Percentiles rank a stretch among this genome's conserved stretches.
These are phyloP conservation scores for Lacanobia wlatinum DNA, from an alignment of 2,888 invertebrate genomes.

Conservation along the genomic window DNA sequence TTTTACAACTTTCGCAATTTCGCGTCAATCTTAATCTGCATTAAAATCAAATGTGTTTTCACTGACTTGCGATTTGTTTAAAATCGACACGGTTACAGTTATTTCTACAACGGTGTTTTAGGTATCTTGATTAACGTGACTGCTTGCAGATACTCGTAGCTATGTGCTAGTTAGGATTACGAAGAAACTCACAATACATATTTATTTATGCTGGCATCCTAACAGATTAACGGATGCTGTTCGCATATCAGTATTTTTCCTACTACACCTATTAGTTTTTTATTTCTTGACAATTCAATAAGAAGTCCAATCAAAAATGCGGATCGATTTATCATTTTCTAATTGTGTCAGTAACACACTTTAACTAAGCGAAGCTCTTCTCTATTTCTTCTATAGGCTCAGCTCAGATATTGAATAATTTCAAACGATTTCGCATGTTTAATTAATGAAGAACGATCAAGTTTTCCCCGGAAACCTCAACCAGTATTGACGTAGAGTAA, in stretches of 20 bases:
- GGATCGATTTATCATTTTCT: neutral
- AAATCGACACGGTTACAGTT: constrained; percentile 36
- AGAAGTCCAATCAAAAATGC: neutral
- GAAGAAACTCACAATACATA: constrained; percentile 37
- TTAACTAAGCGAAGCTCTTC: neutral
- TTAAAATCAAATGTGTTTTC: constrained; percentile 13
- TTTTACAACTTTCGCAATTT: constrained; percentile 23
- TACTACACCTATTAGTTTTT: constrained; percentile 6
- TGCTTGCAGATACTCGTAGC: constrained; percentile 5
- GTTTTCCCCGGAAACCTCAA: constrained; percentile 33
- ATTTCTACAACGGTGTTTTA: constrained; percentile 39
- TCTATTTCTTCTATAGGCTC: neutral
- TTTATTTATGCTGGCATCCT: constrained; percentile 56
- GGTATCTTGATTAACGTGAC: constrained; percentile 43
- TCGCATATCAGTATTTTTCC: constrained; percentile 38
- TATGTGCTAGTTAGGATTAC: constrained; percentile 12
- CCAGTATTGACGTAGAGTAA: constrained; percentile 1
- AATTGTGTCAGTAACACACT: neutral
- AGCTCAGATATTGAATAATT: neutral
- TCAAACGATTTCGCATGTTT: constrained; percentile 7
- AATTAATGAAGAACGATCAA: constrained; percentile 9
- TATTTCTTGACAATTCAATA: constrained; percentile 11
- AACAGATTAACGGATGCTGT: constrained; percentile 24
- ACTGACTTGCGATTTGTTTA: neutral
- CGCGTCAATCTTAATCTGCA: constrained; percentile 4